Percentiles rank a stretch among this genome's conserved stretches.
Conservation (phyloP, 2,113 vertebrate species). For the Phyllostomus hastatus region DNA sequence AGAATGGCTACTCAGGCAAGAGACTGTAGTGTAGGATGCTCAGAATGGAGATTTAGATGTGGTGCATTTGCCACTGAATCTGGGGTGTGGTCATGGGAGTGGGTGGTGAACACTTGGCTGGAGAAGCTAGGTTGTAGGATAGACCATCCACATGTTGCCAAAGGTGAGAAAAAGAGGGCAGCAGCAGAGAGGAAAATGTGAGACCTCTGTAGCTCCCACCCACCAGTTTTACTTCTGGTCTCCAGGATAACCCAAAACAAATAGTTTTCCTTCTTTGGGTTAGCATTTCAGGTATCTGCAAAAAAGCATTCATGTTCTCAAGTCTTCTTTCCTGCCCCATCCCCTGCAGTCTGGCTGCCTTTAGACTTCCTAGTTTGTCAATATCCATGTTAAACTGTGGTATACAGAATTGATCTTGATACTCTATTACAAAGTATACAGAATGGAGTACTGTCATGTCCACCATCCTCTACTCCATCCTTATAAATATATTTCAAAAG, state of each 20-base stretch:
- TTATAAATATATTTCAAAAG: background rate
- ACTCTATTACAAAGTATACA: background rate
- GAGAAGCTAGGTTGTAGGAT: background rate
- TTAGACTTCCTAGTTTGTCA: background rate
- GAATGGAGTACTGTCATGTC: accelerated
- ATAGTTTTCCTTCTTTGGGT: background rate
- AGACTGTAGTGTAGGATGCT: background rate
- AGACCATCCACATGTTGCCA: background rate
- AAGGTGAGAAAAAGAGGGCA: background rate
- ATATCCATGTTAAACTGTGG: background rate
- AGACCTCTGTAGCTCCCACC: background rate
- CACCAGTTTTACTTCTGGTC: background rate
- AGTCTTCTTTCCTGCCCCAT: background rate
- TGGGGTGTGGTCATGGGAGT: background rate
- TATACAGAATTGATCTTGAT: background rate
- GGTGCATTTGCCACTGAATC: background rate
- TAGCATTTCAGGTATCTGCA: background rate
- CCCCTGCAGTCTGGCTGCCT: background rate
- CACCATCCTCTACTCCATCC: background rate
- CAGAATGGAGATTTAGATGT: background rate
- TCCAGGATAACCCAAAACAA: background rate
- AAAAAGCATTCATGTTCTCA: background rate
- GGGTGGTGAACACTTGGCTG: background rate
- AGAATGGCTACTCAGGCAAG: background rate
- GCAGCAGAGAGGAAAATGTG: background rate